These are phyloP conservation scores for Albula glossodonta DNA, from an alignment of 2,113 vertebrate species.

Conservation along the genomic window DNA sequence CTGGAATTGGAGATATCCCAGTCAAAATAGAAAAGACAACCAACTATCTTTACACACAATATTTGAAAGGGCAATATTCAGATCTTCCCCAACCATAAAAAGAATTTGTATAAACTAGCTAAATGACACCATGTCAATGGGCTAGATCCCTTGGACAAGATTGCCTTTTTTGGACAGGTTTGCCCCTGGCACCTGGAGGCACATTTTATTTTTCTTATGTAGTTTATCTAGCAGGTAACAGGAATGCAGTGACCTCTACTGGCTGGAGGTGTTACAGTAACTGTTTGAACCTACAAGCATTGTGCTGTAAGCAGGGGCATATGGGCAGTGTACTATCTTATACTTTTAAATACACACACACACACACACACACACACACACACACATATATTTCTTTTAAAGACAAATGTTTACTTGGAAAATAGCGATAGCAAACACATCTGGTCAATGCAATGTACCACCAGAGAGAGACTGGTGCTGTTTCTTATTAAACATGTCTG, in stretches of 20 bases:
- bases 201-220: not conserved
- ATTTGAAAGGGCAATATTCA: slow-evolving; percentile 6
- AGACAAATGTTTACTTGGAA: not conserved
- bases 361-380: not conserved
- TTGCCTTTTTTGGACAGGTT: slow-evolving; percentile 1
- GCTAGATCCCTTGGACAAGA: not conserved
- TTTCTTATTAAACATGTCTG: slow-evolving; percentile 58
- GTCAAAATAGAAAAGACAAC: not conserved
- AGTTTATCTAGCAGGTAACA: not conserved
- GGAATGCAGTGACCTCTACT: not conserved
- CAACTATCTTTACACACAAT: not conserved
- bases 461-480: slow-evolving; percentile 41
- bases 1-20: not conserved
- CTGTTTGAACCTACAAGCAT: not conserved
- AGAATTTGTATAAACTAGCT: not conserved
- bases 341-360: not conserved
- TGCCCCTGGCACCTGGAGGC: not conserved
- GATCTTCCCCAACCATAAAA: not conserved
- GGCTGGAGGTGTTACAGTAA: not conserved
- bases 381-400: not conserved
- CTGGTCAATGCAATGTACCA: slow-evolving; percentile 47
- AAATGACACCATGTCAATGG: not conserved
- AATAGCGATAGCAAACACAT: not conserved
- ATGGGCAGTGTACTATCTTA: not conserved
- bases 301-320: not conserved